phyloP scores from a whole-genome alignment of 2,797 vertebrate genomes.

The Propithecus perrieri region DNA sequence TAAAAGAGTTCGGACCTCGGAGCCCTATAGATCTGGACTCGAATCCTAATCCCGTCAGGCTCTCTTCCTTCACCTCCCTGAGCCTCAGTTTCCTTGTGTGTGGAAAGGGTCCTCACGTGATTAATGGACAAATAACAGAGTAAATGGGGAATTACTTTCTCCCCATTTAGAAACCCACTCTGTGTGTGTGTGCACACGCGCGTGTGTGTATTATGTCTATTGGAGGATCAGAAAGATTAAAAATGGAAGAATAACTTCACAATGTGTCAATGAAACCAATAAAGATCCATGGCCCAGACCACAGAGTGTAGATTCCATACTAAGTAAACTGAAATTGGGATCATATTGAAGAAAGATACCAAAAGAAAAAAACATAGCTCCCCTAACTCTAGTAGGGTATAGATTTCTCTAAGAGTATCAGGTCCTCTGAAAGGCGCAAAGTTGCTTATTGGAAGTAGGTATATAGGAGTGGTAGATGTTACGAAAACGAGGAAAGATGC shows the following conservation, averaged over 20 bases:
- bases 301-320: neutral
- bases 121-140: neutral
- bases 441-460: neutral
- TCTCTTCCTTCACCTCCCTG: neutral
- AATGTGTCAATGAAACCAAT: neutral
- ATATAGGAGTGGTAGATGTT: neutral
- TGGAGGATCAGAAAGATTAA: neutral
- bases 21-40: rapidly evolving
- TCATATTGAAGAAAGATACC: neutral
- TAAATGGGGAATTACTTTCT: neutral
- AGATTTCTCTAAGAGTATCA: neutral
- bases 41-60: too few species aligned
- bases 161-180: neutral
- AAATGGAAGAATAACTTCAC: neutral
- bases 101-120: neutral
- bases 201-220: neutral
- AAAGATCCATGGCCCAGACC: neutral
- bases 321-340: neutral
- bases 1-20: neutral
- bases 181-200: neutral
- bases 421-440: neutral
- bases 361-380: neutral
- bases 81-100: neutral
- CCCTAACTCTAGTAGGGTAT: neutral
- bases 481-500: neutral